Percentiles rank a stretch among this genome's conserved stretches.
Conservation (phyloP, 2,797 vertebrate species). For the Mus caroli region DNA sequence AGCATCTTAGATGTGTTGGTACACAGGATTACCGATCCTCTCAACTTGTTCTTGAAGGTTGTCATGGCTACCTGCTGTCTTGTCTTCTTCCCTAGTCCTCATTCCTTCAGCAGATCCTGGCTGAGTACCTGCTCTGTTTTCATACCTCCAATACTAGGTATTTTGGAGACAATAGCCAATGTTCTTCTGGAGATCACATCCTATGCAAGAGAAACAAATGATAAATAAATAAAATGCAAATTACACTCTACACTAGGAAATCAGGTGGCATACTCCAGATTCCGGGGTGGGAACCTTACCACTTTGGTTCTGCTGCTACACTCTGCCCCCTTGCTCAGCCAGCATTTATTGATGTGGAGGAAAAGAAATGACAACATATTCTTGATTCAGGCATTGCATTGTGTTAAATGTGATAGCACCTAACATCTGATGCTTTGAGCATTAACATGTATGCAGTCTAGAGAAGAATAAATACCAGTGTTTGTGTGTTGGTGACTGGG, state of each 20-base stretch:
- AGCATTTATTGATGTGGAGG: neutral
- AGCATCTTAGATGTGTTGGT: constrained; percentile 15
- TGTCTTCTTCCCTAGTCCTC: neutral
- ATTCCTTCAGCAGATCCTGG: neutral
- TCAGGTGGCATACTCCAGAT: neutral
- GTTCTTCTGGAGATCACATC: neutral
- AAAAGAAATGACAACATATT: neutral
- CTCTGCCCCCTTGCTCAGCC: neutral
- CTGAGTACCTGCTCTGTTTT: neutral
- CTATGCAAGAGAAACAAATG: neutral
- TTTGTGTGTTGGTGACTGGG: neutral
- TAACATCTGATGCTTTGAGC: neutral
- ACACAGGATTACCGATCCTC: neutral
- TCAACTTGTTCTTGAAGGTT: neutral
- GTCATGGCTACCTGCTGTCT: neutral
- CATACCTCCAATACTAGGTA: neutral
- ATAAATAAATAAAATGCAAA: neutral
- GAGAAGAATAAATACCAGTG: neutral
- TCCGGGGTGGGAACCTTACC: neutral
- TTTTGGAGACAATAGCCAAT: neutral
- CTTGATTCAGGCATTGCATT: neutral
- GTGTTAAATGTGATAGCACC: neutral
- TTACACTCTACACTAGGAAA: neutral
- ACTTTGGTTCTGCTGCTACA: no score
- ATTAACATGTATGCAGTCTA: neutral